phyloP scores from a whole-genome alignment of 2,888 invertebrate genomes.

The Dilophus febrilis region DNA sequence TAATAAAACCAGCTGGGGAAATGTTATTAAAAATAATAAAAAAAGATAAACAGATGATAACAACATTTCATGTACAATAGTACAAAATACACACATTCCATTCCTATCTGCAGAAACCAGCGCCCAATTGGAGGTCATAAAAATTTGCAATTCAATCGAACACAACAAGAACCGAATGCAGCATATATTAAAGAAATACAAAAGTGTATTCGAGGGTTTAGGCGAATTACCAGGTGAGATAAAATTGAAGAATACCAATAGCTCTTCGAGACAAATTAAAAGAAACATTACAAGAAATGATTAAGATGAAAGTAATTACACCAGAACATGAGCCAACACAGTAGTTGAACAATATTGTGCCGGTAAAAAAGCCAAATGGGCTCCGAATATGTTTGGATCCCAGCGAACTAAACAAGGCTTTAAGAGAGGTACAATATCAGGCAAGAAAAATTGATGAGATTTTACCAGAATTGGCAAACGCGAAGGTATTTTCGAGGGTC shows the following conservation, averaged over 20 bases:
- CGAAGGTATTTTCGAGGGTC: conserved; percentile 1
- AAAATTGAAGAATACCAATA: conserved; percentile 3
- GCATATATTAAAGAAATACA: conserved; percentile 3
- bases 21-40: background rate
- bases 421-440: conserved; percentile 4
- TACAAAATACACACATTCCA: too few relatives aligned
- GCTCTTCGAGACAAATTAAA: background rate
- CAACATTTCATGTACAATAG: background rate
- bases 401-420: conserved; percentile 4
- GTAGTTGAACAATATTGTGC: conserved; percentile 6
- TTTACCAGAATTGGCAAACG: conserved; percentile 6
- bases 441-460: conserved; percentile 6
- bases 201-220: conserved; percentile 6
- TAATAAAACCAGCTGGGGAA: background rate
- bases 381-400: conserved; percentile 5
- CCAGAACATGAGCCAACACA: conserved; percentile 4
- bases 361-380: conserved; percentile 5
- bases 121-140: background rate
- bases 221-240: conserved; percentile 4
- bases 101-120: too few relatives aligned
- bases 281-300: background rate
- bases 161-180: background rate
- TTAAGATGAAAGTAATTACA: background rate
- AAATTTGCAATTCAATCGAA: background rate
- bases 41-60: background rate